Evolutionary conservation across 2,113 vertebrate species (phyloP), one percentile per base, ranked within the genome.

Genomic region (Ciconia boyciana): DNA sequence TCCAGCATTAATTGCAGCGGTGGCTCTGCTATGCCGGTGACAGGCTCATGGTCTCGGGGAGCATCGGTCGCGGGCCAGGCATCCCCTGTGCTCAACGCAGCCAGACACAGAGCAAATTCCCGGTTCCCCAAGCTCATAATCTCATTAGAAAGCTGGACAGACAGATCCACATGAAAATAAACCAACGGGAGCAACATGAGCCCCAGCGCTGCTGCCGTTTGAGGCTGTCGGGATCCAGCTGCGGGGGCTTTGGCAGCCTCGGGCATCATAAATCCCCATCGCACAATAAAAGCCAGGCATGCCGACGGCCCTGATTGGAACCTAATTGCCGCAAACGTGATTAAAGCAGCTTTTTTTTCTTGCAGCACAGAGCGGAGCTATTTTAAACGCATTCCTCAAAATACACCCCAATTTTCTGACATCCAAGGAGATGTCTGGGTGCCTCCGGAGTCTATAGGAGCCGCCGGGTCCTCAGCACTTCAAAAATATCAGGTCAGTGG

Each of bases 21-120:
- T 31, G 46, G 70, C 55, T 76, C 62, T 39, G 57, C 57, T 21
- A 3, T 4, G 51, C 28, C 1, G 2, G 62, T 4, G 0, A 41
- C 13, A 31, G 16, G 80, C 8, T 7, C n/a, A 55, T 14, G 80
- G 48, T 70, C 55, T 62, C 3, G 0, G 79, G 57, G 25, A 85
- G 55, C 32, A 31, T 9, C 3, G 6, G 39, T 22, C 5, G 0
- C 0, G 1, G 29, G 48, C 22, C 17, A 20, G 15, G 57, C 39
- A 31, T 24, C 39, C 43, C 49, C 55, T 20, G 17, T 0, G 19
- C 32, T 78, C 11, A 2, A 51, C 20, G 16, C 20, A 25, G 66
- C 57, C 70, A 10, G 74, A 61, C 31, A 13, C 21, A 14, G 57
- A 65, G 68, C 66, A 69, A 69, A 81, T 17, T n/a, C 51, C 72